Evolutionary conservation across 2,888 invertebrate genomes (phyloP).

Genomic region (Lepidochrysops patricia): DNA sequence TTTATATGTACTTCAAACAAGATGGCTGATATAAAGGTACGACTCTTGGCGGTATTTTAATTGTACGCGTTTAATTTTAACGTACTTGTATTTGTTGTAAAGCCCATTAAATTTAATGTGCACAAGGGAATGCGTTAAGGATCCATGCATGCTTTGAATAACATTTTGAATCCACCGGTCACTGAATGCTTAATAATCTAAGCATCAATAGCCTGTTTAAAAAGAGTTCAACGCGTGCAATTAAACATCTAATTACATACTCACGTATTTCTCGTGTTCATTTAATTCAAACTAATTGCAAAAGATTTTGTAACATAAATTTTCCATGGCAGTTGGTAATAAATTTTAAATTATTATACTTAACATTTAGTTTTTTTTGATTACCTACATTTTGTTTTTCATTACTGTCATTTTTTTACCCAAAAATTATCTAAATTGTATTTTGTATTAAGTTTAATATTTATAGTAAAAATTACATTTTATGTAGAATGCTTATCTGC

Average conservation of each 20-base stretch:
- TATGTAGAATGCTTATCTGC: no score
- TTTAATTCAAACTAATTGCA: neutral
- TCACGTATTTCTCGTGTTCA: neutral
- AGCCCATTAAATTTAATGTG: neutral
- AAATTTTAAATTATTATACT: slow-evolving; percentile 2
- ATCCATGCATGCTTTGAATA: neutral
- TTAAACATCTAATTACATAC: no score
- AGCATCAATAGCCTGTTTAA: no score
- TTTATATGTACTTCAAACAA: slow-evolving; percentile 47
- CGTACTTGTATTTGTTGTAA: slow-evolving; percentile 32
- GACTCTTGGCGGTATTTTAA: slow-evolving; percentile 68
- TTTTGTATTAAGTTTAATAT: no score
- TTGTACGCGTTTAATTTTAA: slow-evolving; percentile 59
- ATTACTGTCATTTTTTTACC: no score
- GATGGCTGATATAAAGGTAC: slow-evolving; percentile 74
- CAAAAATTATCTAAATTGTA: no score
- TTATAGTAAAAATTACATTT: no score
- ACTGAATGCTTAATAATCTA: neutral
- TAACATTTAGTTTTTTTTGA: slow-evolving; percentile 2
- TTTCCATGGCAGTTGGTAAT: neutral
- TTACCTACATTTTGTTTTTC: neutral
- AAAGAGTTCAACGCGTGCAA: neutral
- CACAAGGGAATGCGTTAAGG: neutral
- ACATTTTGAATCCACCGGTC: neutral
- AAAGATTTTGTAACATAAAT: neutral